phyloP scores from a whole-genome alignment of 1,140 invertebrate species.

The Euwallacea fornicatus region DNA sequence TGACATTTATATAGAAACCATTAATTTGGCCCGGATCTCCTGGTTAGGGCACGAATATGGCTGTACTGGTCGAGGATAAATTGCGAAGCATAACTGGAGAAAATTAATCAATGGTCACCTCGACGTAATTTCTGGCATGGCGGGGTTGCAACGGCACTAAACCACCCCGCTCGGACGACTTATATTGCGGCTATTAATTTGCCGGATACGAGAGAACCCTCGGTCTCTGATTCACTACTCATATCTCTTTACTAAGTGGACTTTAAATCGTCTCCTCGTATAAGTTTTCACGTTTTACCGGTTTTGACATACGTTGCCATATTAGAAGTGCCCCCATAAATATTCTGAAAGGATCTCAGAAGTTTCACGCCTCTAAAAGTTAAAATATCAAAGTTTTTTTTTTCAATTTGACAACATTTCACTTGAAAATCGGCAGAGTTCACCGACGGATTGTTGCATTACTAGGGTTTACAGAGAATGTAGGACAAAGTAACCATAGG shows the following conservation, averaged over 20 bases:
- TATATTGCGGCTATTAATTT: conserved; percentile 40
- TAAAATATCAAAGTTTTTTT: too few relatives aligned
- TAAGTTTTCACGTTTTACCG: background rate
- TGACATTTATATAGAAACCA: conserved; percentile 41
- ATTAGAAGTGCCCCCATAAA: too few relatives aligned
- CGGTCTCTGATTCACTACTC: conserved; percentile 30
- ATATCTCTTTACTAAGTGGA: conserved; percentile 35
- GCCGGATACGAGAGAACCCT: conserved; percentile 26
- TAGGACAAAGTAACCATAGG: too few relatives aligned
- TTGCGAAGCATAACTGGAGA: conserved; percentile 41
- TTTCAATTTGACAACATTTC: too few relatives aligned
- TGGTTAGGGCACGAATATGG: conserved; percentile 35
- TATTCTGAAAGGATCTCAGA: too few relatives aligned
- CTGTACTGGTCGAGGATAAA: conserved; percentile 36
- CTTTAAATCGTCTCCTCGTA: conserved; percentile 16
- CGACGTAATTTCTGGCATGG: conserved; percentile 40
- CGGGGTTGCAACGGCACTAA: conserved; percentile 35
- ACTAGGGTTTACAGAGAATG: too few relatives aligned
- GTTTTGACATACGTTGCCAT: too few relatives aligned
- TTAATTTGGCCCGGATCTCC: conserved; percentile 36
- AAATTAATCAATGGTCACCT: conserved; percentile 42
- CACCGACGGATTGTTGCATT: too few relatives aligned
- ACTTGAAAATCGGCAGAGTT: too few relatives aligned
- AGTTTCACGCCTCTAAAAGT: too few relatives aligned
- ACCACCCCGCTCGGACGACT: conserved; percentile 32